Evolutionary conservation across 2,797 vertebrate species (phyloP), one percentile per base, ranked within the genome.

Genomic region (Sebastes trivittatus): DNA sequence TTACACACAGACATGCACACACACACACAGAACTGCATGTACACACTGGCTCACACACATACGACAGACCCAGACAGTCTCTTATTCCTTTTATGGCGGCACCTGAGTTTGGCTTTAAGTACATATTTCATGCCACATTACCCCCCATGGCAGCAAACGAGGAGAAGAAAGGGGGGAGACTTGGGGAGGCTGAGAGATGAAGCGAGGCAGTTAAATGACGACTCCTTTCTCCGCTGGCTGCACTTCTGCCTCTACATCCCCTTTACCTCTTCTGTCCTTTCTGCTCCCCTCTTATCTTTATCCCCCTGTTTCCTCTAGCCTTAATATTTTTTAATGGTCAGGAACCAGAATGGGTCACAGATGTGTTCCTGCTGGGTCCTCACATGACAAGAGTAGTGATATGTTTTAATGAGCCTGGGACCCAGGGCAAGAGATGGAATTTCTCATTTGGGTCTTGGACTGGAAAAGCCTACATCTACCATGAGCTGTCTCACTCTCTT

Each of bases 81-180:
- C 71, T 72, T 73, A 66, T 70, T 84, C 22, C 25, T 87, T 92
- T 92, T 79, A 91, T 80, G 78, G 74, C 58, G 4, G 61, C 77
- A 90, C 91, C 89, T 92, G 86, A 91, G 77, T 86, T 86, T 75
- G 69, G 88, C 81, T 90, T 93, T 94, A 90, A 94, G 89, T 88
- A 91, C 84, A 93, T 91, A 93, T 95, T 94, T 94, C 90, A 94
- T 91, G 92, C 78, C 87, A 93, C 93, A 95, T 95, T 95, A 90
- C 80, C 86, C 83, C 72, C 75, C 80, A 55, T 85, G 77, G 82
- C 83, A 90, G 82, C 78, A 67, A 85, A 92, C 16, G 69, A 83
- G 78, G 38, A 82, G 80, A 74, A 83, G 75, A 83, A 82, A 85
- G 18, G 62, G 62, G 46, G 64, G 73, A 23, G 60, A 66, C 68